Percentiles rank a stretch among this genome's conserved stretches.
phyloP scores from a whole-genome alignment of 1,140 invertebrate genomes.

The Planococcus citri region DNA sequence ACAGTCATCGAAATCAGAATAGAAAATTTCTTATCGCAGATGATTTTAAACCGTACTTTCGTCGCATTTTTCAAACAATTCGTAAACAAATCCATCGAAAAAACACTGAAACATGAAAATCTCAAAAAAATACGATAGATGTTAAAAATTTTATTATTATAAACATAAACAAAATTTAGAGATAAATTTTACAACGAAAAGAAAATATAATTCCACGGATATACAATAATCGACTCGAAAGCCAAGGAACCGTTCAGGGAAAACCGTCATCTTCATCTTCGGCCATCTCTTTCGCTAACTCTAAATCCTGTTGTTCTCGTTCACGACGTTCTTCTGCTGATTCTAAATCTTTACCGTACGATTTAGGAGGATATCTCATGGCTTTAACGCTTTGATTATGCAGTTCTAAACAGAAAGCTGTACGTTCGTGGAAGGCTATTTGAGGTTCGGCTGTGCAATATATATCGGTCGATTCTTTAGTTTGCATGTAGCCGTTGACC shows the following conservation, averaged over 20 bases:
- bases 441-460: slow-evolving; percentile 96
- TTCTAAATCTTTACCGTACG: slow-evolving; percentile 95
- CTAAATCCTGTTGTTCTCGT: slow-evolving; percentile 92
- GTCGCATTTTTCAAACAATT: too few species aligned
- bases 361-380: slow-evolving; percentile 98
- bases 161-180: slow-evolving; percentile 3
- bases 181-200: background rate
- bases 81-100: too few species aligned
- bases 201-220: background rate
- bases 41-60: too few species aligned
- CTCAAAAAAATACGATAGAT: background rate
- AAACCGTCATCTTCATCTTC: slow-evolving; percentile 96
- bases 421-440: slow-evolving; percentile 92
- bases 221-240: background rate
- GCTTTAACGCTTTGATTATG: slow-evolving; percentile 98
- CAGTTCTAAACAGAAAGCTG: slow-evolving; percentile 92
- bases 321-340: slow-evolving; percentile 93
- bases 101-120: too few species aligned
- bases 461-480: slow-evolving; percentile 91
- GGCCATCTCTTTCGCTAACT: slow-evolving; percentile 96
- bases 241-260: slow-evolving; percentile 35
- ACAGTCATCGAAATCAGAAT: too few species aligned
- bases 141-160: background rate
- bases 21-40: too few species aligned
- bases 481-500: slow-evolving; percentile 90